Percentiles rank a stretch among this genome's conserved stretches.
Evolutionary conservation across 2,888 invertebrate genomes (phyloP).

Genomic region (Ctena decussata): DNA sequence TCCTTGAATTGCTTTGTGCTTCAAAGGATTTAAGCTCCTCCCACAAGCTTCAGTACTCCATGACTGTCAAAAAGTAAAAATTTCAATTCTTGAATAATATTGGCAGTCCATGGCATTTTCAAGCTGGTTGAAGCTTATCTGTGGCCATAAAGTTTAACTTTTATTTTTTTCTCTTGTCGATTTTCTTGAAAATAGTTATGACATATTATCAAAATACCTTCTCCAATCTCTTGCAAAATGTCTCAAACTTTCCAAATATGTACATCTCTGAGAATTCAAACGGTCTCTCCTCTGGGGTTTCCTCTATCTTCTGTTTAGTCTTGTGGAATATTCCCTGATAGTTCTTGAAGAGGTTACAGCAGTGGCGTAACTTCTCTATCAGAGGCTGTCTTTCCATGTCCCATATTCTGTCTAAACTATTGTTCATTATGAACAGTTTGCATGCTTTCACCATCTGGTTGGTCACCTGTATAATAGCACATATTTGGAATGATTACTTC

Average conservation of each 20-base stretch:
- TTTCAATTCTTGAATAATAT: too few relatives aligned
- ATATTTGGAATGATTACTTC: too few relatives aligned
- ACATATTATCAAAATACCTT: conserved; percentile 81
- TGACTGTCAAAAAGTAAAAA: too few relatives aligned
- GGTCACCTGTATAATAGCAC: conserved; percentile 84
- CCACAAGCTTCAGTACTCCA: too few relatives aligned
- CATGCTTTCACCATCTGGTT: conserved; percentile 86
- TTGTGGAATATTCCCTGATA: conserved; percentile 89
- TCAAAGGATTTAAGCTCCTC: too few relatives aligned
- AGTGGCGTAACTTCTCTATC: conserved; percentile 87
- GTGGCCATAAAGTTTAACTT: too few relatives aligned
- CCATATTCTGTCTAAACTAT: conserved; percentile 81
- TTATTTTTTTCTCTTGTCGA: too few relatives aligned
- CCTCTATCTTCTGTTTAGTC: conserved; percentile 86
- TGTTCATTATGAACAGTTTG: conserved; percentile 82
- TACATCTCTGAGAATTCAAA: conserved; percentile 87
- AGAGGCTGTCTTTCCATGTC: conserved; percentile 78
- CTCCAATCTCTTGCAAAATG: conserved; percentile 84
- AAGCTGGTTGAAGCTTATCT: too few relatives aligned
- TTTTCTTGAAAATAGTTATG: too few relatives aligned
- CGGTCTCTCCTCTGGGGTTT: conserved; percentile 79
- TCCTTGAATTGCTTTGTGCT: too few relatives aligned
- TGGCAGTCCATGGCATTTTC: too few relatives aligned
- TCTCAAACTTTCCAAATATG: conserved; percentile 86
- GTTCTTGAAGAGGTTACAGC: conserved; percentile 88